phyloP scores from a whole-genome alignment of 2,113 vertebrate species.

The Neoarius graeffei region DNA sequence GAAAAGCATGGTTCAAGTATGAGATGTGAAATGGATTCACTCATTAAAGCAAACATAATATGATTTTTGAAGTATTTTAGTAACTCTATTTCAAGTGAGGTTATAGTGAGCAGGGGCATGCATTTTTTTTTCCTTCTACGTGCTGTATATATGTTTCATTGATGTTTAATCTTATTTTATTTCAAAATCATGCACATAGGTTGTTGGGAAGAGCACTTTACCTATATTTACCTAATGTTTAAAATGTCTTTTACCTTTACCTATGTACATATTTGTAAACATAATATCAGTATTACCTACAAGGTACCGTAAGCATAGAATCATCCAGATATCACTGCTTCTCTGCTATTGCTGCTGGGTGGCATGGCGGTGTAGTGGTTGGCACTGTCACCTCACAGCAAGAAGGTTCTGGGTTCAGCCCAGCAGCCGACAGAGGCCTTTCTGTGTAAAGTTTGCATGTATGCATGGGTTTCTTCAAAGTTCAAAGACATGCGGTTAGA shows the following conservation, averaged over 20 bases:
- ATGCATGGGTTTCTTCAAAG: no score
- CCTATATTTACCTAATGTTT: neutral
- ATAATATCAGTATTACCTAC: neutral
- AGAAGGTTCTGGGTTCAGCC: no score
- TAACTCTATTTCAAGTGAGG: constrained; percentile 4
- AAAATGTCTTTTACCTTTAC: neutral
- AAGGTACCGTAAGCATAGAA: neutral
- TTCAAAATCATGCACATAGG: neutral
- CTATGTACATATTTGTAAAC: neutral
- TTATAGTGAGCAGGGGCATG: neutral
- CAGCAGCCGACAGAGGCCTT: no score
- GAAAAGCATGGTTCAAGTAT: neutral
- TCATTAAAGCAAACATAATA: constrained; percentile 10
- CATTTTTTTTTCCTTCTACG: neutral
- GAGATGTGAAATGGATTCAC: neutral
- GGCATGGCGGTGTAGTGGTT: no score
- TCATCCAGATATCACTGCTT: neutral
- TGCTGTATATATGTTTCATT: neutral
- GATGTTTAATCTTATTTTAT: neutral
- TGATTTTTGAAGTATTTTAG: neutral
- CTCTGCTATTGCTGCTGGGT: no score
- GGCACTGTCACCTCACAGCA: no score
- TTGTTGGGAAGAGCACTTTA: neutral
- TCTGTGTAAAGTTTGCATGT: no score
- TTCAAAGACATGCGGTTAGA: no score